Base-by-base conservation (phyloP, 1,140 invertebrate genomes). In the Gyrodactylus salaris region DNA sequence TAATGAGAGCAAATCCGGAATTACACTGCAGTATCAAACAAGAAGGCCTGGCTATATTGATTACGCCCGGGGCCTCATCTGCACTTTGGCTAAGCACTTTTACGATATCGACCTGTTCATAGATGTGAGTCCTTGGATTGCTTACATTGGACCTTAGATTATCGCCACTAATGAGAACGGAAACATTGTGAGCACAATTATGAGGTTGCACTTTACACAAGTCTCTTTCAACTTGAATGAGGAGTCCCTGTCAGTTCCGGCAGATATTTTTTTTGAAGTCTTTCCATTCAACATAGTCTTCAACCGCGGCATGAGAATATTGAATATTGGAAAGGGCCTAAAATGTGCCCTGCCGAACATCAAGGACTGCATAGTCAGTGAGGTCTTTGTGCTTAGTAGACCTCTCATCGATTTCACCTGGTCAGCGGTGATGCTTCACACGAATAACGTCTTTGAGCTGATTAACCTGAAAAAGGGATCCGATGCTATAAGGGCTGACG, bases 281-380 rank as follows among this genome's bases (percentile, higher is more conserved):
- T 97, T 96, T 81, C 92, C 93, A 1, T 96, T 96, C 82, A 91
- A 90, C 81, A 88, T 96, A 76, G 88, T 93, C 24, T 95, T 96
- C 81, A 87, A 89, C 86, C 88, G 87, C 0, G 87, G 90, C 77
- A 89, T 97, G 88, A 81, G 87, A 7, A 88, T 96, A 20, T 84
- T 86, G n/a, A 79, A 77, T 71, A 76, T 90, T 74, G 91, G 91
- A 2, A 88, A 89, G 79, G 91, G 89, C 0, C 79, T 95, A n/a
- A 86, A 87, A 84, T 87, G 90, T 0, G 89, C 93, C 73, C 79
- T 94, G 69, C 88, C 89, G 0, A 86, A 90, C 78, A 79, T 91
- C 2, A 81, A 89, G 27, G 88, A 88, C 23, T 77, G 78, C 25
- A 77, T 76, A 23, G 85, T 96, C n/a, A 88, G 87, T 0, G 86